These are phyloP conservation scores for Eutolmus rufibarbis DNA, from an alignment of 2,888 invertebrate species.

Conservation along the genomic window DNA sequence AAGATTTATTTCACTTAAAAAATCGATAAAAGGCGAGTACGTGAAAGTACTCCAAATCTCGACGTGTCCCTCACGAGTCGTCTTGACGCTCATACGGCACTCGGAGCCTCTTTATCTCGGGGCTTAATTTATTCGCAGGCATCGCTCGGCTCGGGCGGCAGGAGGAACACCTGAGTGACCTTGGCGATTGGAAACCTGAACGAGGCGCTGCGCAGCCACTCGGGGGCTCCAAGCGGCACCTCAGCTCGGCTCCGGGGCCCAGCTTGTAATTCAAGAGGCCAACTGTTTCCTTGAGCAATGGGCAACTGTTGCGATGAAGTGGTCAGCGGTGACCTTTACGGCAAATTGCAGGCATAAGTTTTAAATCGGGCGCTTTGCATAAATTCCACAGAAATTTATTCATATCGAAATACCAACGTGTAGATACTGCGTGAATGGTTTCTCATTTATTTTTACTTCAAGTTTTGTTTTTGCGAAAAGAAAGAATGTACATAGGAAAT, in stretches of 20 bases:
- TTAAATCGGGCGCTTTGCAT: neutral
- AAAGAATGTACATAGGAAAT: neutral
- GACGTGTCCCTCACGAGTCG: neutral
- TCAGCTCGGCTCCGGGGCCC: neutral
- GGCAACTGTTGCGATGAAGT: neutral
- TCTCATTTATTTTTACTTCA: neutral
- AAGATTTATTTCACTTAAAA: slow-evolving; percentile 19
- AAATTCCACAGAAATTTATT: neutral
- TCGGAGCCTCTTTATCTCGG: neutral
- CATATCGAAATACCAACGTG: neutral
- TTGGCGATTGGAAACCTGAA: neutral
- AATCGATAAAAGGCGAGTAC: slow-evolving; percentile 21
- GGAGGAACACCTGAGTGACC: neutral
- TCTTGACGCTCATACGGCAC: neutral
- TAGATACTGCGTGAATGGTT: neutral
- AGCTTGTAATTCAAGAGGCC: neutral
- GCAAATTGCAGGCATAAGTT: neutral
- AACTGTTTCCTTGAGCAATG: neutral
- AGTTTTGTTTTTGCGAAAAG: neutral
- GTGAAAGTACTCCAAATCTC: slow-evolving; percentile 18
- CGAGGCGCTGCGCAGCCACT: neutral
- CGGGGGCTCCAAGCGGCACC: neutral
- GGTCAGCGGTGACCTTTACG: neutral
- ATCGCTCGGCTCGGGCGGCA: neutral
- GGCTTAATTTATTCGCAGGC: neutral